Evolutionary conservation across 1,140 invertebrate genomes (phyloP).

Genomic region (Cydia amplana): DNA sequence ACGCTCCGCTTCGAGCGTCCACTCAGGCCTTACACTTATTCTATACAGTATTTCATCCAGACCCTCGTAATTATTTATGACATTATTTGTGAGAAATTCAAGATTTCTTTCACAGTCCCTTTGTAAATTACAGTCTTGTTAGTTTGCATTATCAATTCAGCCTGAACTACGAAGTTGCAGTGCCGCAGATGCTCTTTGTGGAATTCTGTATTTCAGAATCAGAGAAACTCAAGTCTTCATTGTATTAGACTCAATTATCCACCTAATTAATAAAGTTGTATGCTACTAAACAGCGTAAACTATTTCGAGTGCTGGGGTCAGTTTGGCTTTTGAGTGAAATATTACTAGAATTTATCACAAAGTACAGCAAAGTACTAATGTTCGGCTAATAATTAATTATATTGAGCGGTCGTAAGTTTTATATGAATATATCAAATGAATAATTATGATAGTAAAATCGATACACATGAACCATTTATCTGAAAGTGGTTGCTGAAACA

Average conservation of each 20-base stretch:
- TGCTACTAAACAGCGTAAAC: background rate
- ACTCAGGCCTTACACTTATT: too few species aligned
- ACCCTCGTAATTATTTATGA: background rate
- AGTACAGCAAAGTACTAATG: too few species aligned
- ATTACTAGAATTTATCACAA: too few species aligned
- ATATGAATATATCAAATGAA: too few species aligned
- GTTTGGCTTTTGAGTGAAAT: too few species aligned
- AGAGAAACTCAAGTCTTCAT: background rate
- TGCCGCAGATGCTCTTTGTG: background rate
- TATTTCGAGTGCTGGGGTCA: too few species aligned
- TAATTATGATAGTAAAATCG: too few species aligned
- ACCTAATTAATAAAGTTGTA: background rate
- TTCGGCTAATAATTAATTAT: too few species aligned
- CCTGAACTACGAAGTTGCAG: slow-evolving; percentile 1
- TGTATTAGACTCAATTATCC: background rate
- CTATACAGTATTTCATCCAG: background rate
- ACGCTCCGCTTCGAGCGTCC: too few species aligned
- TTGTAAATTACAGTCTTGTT: background rate
- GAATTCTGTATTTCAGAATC: background rate
- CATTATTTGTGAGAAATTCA: background rate
- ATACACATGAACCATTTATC: too few species aligned
- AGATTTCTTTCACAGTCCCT: background rate
- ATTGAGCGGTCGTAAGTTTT: background rate
- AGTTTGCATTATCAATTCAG: slow-evolving; percentile 12
- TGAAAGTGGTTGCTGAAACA: too few species aligned